phyloP scores from a whole-genome alignment of 37 sponge, comb jelly and placozoan species.

The Ephydatia muelleri region DNA sequence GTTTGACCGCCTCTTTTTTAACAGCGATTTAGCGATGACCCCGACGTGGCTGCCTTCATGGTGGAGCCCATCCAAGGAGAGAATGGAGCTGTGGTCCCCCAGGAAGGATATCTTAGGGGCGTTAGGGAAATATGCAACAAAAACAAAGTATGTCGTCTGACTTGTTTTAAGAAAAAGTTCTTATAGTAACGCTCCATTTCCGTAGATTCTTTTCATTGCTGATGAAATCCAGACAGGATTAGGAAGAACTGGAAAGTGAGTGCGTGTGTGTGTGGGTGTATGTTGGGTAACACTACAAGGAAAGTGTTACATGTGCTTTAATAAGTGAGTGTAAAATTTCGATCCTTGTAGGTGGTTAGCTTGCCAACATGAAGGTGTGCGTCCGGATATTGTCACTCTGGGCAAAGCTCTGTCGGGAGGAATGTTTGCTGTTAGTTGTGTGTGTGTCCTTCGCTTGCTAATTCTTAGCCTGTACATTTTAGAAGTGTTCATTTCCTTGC shows the following conservation, averaged over 20 bases:
- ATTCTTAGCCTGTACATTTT: background rate
- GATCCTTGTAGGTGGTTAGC: slow-evolving; percentile 74
- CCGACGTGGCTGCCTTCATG: slow-evolving; percentile 79
- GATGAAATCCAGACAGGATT: slow-evolving; percentile 95
- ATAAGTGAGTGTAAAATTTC: background rate
- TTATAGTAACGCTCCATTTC: background rate
- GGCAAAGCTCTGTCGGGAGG: slow-evolving; percentile 98
- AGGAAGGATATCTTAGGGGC: slow-evolving; percentile 79
- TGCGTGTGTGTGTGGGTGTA: background rate
- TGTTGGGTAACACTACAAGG: no score
- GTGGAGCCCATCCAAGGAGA: slow-evolving; percentile 99
- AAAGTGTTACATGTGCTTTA: no score
- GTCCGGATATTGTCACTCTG: slow-evolving; percentile 90
- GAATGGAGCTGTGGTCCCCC: slow-evolving; percentile 91
- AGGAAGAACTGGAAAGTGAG: slow-evolving; percentile 91
- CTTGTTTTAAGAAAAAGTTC: background rate
- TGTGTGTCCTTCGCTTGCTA: background rate
- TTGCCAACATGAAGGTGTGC: slow-evolving; percentile 87
- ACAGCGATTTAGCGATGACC: slow-evolving; percentile 73
- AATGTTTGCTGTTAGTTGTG: slow-evolving; percentile 72
- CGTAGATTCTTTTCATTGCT: slow-evolving; percentile 73
- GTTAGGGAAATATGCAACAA: slow-evolving; percentile 82
- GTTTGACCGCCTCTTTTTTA: background rate
- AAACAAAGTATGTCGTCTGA: slow-evolving; percentile 74
- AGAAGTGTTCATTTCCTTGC: no score